Evolutionary conservation across 2,113 vertebrate species (phyloP), one percentile per base, ranked within the genome.

Genomic region (Brachyhypopomus occidentalis): DNA sequence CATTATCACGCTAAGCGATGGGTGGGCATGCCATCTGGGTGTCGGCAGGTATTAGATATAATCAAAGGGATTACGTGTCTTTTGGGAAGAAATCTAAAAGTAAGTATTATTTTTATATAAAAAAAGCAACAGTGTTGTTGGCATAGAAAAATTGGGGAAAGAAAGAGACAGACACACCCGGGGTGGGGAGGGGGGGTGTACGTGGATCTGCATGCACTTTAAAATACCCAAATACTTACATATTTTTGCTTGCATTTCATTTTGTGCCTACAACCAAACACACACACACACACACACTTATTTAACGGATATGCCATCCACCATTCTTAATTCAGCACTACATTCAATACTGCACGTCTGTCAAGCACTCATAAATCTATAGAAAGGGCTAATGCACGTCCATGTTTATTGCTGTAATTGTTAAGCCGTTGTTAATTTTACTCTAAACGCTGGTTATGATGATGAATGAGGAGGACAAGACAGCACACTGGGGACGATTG

Each of bases 21-120:
- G 95, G 96, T 95, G 95, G 95, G 94, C 96, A 97, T 96, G 97
- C 94, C 93, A 94, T 94, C 94, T 94, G 95, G 94, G 94, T 93
- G 95, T 94, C 93, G 95, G 95, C 94, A 96, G 96, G 97, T 96
- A 97, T 98, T 98, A 98, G 95, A 96, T 96, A 90, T 96, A 97
- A 98, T 98, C 96, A 96, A 94, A 95, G 91, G 95, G 96, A 98
- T 98, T 98, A 97, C 92, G 92, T 92, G 95, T 95, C 95, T 96
- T 93, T 92, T 93, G 89, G 91, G 91, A 92, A 96, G 30, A 30
- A 96, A 96, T 86, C 59, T 67, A 93, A 93, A 52, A 52, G 45
- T 52, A 52, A 52, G 45, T 52, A 52, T 52, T 52, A 91, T 89
- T 82, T 90, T 93, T 93, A 92, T 92, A 94, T 92, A 93, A 90